These are phyloP conservation scores for Chloroceryle amazona DNA, from an alignment of 2,797 vertebrate species.

Conservation along the genomic window DNA sequence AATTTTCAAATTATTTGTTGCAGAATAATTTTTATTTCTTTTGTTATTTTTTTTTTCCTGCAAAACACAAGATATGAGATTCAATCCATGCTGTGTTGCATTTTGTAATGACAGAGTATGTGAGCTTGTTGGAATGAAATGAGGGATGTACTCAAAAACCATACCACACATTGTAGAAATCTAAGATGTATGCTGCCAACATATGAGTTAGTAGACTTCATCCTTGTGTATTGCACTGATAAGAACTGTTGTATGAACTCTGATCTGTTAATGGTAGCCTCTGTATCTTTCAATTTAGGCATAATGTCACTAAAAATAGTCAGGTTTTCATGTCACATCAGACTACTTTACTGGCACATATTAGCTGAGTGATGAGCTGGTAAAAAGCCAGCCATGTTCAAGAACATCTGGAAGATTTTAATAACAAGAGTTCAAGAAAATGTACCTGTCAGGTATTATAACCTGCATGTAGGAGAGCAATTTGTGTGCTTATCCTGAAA, in stretches of 20 bases:
- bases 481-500: not conserved
- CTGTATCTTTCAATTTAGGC: not conserved
- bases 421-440: slow-evolving; percentile 46
- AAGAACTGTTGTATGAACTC: slow-evolving; percentile 6
- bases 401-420: slow-evolving; percentile 60
- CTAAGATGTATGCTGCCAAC: not conserved
- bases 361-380: slow-evolving; percentile 4
- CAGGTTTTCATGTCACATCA: slow-evolving; percentile 27
- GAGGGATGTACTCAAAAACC: not conserved
- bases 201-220: not conserved
- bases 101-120: not conserved
- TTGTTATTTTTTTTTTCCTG: not conserved
- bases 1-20: not conserved
- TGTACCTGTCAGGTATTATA: not conserved
- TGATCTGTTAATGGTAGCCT: not conserved
- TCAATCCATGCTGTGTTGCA: not conserved
- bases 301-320: slow-evolving; percentile 19
- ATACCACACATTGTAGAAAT: not conserved
- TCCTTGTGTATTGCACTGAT: not conserved
- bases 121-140: not conserved
- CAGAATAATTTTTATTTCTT: not conserved
- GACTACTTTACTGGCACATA: slow-evolving; percentile 45
- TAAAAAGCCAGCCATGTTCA: slow-evolving; percentile 26
- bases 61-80: not conserved
- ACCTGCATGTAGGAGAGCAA: not conserved